Base-by-base conservation (phyloP, 2,888 invertebrate genomes). In the Timema cristinae region DNA sequence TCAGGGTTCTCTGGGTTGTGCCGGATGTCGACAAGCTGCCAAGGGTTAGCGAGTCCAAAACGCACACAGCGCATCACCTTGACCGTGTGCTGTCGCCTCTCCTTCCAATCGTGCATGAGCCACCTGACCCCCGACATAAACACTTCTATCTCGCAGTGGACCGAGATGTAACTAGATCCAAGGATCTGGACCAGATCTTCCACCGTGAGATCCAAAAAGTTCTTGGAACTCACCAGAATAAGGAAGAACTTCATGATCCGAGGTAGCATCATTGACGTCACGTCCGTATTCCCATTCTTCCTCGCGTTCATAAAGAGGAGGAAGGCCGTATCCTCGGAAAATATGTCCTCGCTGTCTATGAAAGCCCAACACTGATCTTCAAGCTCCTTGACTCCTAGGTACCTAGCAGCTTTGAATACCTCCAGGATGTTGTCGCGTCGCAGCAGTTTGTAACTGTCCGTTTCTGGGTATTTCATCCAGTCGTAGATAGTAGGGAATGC, bases 61-160 rank as follows among this genome's bases (percentile, higher is more conserved):
- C 93, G 86, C 0, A 94, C 87, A 79, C 91, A 91, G 2, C 85
- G 84, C 82, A 93, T 84, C 0, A 93, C 84, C 8, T 89, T 86
- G 0, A 87, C 81, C 47, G 89, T 83, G 74, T 85, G 79, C 32
- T 83, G 80, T 32, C 86, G 84, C 0, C 93, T 85, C 4, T 84
- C 82, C 0, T 85, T 79, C 91, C 91, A 93, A 77, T 91, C 86
- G 67, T 88, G 86, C 79, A 89, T 88, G 47, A 94, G 80, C 94
- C 94, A 94, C 32, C 93, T 85, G 0, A 93, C 89, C 0, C 90
- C 93, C 0, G 92, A 88, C 91, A 93, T 92, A 61, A 92, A 86
- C 0, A 93, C 88, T 81, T 93, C 91, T 84, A 90, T 88, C 82
- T 91, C 91, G 77, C 90, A 88, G 77, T 92, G 91, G 0, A 93